phyloP scores from a whole-genome alignment of 2,113 vertebrate species.

The Ranitomeya variabilis region DNA sequence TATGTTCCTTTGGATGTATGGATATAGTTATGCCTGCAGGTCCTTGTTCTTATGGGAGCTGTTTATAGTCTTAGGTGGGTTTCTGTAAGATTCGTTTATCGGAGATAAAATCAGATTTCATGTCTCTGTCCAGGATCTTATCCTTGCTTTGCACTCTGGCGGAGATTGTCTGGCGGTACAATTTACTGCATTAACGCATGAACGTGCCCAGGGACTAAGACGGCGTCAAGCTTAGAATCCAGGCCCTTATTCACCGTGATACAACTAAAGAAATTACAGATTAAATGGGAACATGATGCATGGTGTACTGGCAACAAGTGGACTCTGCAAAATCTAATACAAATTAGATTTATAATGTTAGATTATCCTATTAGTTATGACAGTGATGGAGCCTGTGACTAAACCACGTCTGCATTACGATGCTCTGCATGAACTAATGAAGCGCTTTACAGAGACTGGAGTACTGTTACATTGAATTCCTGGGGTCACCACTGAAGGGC shows the following conservation, averaged over 20 bases:
- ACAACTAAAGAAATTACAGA: conserved; percentile 33
- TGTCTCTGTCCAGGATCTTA: conserved; percentile 20
- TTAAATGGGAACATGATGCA: conserved; percentile 20
- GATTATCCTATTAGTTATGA: conserved; percentile 45
- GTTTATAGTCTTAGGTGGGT: not conserved
- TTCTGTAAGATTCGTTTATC: not conserved
- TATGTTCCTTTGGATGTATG: not conserved
- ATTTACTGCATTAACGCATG: conserved; percentile 37
- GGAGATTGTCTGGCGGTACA: conserved; percentile 27
- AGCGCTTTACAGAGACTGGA: not conserved
- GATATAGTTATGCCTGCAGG: not conserved
- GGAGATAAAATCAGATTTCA: not conserved
- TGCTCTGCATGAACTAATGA: not conserved
- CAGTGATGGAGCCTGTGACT: conserved; percentile 25
- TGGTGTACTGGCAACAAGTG: conserved; percentile 5
- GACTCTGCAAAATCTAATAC: conserved; percentile 44
- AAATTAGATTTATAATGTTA: conserved; percentile 50
- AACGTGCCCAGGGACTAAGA: conserved; percentile 24
- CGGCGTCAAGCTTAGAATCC: not conserved
- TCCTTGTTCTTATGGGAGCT: not conserved
- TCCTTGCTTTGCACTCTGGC: not conserved
- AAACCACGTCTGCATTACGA: not conserved
- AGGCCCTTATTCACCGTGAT: not conserved
- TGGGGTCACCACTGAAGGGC: not conserved
- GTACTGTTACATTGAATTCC: not conserved